Base-by-base conservation (phyloP, 2,113 vertebrate genomes). In the Rhineura floridana region DNA sequence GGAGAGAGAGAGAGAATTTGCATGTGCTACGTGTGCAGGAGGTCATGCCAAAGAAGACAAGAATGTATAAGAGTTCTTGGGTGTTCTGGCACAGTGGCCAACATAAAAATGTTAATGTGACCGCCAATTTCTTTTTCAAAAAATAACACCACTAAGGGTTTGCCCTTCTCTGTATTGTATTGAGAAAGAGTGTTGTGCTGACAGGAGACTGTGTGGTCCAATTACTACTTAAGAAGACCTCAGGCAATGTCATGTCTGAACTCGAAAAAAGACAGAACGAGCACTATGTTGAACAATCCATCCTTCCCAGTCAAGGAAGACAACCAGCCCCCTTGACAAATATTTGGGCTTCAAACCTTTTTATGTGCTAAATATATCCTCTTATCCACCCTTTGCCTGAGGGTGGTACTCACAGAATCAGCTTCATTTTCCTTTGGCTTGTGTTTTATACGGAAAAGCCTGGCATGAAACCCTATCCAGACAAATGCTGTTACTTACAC, bases 121-220 rank as follows among this genome's bases (percentile, higher is more conserved):
- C 89, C 86, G 33, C 44, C 84, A 89, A 30, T 30, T 19, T 33
- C 79, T 81, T 87, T 70, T 83, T n/a, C 90, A 36, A 46, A 33
- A 77, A 21, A 79, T 19, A 81, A 81, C 52, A 46, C 28, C 42
- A 70, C n/a, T 73, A 87, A 92, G 75, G 77, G 90, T 94, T 84
- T 86, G 75, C 44, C 62, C 62, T 79, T 9, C 48, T 69, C 63
- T 79, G 44, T 30, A 69, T 67, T 79, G 13, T 86, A 79, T 52
- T 79, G 93, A 91, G 90, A 94, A 81, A 76, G 83, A 94, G 79
- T 90, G 88, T 88, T 92, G 81, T 83, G 69, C 89, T 94, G 92
- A 96, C 94, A 93, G 90, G 70, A 94, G 85, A 70, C 77, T 93
- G 93, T 95, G 93, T 92, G 93, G 93, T 95, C 93, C 88, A 89